Conservation (phyloP, 2,888 invertebrate species). For the Drosophila birchii region DNA sequence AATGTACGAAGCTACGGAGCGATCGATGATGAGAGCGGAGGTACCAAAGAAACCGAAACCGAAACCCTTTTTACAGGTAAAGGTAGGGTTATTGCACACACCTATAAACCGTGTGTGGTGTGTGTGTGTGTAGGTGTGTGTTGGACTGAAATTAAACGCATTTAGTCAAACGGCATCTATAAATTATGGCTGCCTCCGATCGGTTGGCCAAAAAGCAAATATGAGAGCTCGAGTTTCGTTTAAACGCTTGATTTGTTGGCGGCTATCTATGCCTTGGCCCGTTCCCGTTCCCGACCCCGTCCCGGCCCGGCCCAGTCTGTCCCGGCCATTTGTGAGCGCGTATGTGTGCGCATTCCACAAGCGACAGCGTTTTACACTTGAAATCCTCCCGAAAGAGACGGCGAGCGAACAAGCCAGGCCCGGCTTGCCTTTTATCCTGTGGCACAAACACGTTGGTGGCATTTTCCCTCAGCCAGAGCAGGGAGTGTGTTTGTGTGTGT, state of each 20-base stretch:
- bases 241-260: constrained; percentile 75
- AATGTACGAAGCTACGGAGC: constrained; percentile 64
- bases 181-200: constrained; percentile 67
- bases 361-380: constrained; percentile 79
- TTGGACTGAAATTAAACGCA: constrained; percentile 75
- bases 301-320: constrained; percentile 30
- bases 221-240: constrained; percentile 75
- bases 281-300: constrained; percentile 16
- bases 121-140: constrained; percentile 40
- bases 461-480: constrained; percentile 42
- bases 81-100: constrained; percentile 11
- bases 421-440: constrained; percentile 60
- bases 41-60: constrained; percentile 36
- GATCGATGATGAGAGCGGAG: constrained; percentile 59
- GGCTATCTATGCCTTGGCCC: constrained; percentile 39
- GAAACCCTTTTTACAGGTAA: constrained; percentile 66
- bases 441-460: constrained; percentile 77
- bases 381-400: constrained; percentile 46
- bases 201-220: constrained; percentile 23
- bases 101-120: background rate
- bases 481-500: constrained; percentile 24
- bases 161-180: constrained; percentile 80
- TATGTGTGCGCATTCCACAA: constrained; percentile 72
- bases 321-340: constrained; percentile 18
- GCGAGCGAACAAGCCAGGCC: constrained; percentile 27